Percentiles rank a stretch among this genome's conserved stretches.
phyloP scores from a whole-genome alignment of 2,113 vertebrate species.

The Plecotus auritus region DNA sequence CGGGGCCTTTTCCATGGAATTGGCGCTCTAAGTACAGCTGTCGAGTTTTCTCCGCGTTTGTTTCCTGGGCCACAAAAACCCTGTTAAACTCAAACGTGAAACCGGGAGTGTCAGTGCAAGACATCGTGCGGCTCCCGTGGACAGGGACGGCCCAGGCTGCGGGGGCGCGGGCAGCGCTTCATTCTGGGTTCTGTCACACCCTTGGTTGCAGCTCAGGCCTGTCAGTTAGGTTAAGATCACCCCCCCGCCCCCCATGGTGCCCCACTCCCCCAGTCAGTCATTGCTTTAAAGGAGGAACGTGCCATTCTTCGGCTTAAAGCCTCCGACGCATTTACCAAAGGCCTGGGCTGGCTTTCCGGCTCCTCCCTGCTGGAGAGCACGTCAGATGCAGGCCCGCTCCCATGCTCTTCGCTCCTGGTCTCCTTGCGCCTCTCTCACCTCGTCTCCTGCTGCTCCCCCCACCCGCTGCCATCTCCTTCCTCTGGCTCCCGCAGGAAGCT shows the following conservation, averaged over 20 bases:
- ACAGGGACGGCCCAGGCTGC: background rate
- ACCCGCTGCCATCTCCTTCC: background rate
- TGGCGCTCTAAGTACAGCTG: slow-evolving; percentile 28
- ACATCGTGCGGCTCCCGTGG: background rate
- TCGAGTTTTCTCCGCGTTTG: slow-evolving; percentile 17
- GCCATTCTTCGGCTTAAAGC: background rate
- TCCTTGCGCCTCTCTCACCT: no score
- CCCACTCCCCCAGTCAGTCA: background rate
- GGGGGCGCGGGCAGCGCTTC: background rate
- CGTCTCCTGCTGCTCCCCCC: background rate
- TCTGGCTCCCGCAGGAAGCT: background rate
- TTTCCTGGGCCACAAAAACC: slow-evolving; percentile 35
- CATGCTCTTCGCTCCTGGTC: background rate
- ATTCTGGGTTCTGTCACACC: background rate
- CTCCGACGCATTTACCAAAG: background rate
- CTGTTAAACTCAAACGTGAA: slow-evolving; percentile 18
- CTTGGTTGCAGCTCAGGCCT: background rate
- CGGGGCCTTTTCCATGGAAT: slow-evolving; percentile 24
- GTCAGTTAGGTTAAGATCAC: no score
- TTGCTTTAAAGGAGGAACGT: background rate
- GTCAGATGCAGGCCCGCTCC: background rate
- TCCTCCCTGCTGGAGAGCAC: background rate
- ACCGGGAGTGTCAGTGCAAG: background rate
- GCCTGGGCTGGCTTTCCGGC: background rate
- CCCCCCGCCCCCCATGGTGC: rapidly evolving